These are phyloP conservation scores for Grallaria varia DNA, from an alignment of 2,113 vertebrate species.

Conservation along the genomic window DNA sequence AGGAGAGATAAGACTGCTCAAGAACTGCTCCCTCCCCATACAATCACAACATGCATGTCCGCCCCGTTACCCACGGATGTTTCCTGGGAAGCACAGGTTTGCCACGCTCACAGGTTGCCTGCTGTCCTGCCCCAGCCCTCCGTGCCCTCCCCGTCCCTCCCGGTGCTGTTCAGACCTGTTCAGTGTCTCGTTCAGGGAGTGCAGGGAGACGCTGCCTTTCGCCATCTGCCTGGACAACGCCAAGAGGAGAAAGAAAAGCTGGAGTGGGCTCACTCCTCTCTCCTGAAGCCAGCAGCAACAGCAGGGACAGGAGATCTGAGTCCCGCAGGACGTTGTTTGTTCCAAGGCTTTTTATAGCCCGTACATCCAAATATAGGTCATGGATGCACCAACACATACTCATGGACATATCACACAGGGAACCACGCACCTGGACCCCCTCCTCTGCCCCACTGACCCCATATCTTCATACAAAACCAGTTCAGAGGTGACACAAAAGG, in stretches of 20 bases:
- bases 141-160: not conserved
- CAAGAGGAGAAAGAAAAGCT: not conserved
- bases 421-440: fast-evolving
- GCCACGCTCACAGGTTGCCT: not conserved
- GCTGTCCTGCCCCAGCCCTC: not conserved
- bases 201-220: constrained; percentile 62
- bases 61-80: not conserved
- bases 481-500: not conserved
- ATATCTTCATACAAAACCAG: not conserved
- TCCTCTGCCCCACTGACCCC: not conserved
- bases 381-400: constrained; percentile 17
- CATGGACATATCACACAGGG: not conserved
- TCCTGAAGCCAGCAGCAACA: constrained; percentile 15
- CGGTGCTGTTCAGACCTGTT: constrained; percentile 61
- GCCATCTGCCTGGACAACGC: constrained; percentile 64
- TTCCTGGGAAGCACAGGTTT: not conserved
- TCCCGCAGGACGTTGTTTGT: constrained; percentile 59
- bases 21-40: not conserved
- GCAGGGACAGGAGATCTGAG: not conserved
- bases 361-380: constrained; percentile 73
- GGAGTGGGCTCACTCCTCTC: not conserved
- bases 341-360: constrained; percentile 75
- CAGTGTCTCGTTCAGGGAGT: constrained; percentile 61
- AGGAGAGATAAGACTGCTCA: not conserved
- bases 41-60: fast-evolving